phyloP scores from a whole-genome alignment of 2,113 vertebrate genomes.

The Macrotis lagotis region DNA sequence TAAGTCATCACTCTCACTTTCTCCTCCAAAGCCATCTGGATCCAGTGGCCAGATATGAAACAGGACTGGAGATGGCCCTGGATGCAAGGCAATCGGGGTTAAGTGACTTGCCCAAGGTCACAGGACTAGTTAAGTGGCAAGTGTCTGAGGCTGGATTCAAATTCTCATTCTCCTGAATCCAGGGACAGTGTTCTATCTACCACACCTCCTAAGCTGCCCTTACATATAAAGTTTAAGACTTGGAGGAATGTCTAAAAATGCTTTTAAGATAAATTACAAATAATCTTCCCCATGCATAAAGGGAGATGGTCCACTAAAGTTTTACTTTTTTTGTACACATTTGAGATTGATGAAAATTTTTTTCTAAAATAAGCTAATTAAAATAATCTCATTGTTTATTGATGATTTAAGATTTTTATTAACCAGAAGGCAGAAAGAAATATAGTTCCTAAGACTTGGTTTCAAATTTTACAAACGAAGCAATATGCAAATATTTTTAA shows the following conservation, averaged over 20 bases:
- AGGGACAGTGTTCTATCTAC: no score
- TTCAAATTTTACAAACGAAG: slow-evolving; percentile 45
- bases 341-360: neutral
- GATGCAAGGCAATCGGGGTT: no score
- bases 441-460: slow-evolving; percentile 16
- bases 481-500: slow-evolving; percentile 1
- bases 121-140: no score
- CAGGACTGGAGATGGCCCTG: no score
- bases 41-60: no score
- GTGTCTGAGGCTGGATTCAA: no score
- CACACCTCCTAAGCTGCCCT: no score
- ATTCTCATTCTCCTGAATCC: no score
- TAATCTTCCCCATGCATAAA: neutral
- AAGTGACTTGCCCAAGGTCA: no score
- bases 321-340: neutral
- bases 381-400: neutral
- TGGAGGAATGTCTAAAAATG: neutral
- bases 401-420: neutral
- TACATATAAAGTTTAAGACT: neutral
- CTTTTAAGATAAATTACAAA: neutral
- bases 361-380: neutral
- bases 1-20: no score
- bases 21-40: no score
- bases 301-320: neutral
- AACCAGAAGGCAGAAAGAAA: neutral